phyloP scores from a whole-genome alignment of 2,888 invertebrate genomes.

The Papilio elwesi region DNA sequence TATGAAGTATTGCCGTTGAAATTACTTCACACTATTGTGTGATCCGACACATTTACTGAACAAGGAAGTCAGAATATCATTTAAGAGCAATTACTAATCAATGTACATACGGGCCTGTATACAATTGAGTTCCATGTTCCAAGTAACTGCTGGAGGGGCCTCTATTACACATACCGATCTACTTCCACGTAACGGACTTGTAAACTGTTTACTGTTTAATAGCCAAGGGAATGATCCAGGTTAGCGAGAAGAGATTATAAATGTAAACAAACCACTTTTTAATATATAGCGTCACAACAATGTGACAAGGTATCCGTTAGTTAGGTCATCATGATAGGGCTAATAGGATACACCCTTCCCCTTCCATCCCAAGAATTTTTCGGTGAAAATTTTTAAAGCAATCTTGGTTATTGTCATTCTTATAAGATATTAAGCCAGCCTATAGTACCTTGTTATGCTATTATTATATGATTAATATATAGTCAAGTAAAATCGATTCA shows the following conservation, averaged over 20 bases:
- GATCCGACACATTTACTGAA: background rate
- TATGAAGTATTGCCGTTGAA: background rate
- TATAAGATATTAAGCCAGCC: too few species aligned
- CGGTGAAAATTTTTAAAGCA: too few species aligned
- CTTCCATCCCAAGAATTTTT: too few species aligned
- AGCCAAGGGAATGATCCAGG: background rate
- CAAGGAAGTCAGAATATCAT: constrained; percentile 20
- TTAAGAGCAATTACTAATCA: constrained; percentile 32
- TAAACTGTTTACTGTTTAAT: background rate
- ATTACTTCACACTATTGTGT: background rate
- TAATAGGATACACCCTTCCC: background rate
- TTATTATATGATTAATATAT: too few species aligned
- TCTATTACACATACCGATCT: background rate
- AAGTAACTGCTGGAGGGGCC: background rate
- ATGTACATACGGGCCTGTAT: constrained; percentile 26
- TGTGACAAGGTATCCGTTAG: background rate
- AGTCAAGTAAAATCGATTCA: too few species aligned
- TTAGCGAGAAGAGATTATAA: background rate
- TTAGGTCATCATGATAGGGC: background rate
- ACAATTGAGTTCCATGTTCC: constrained; percentile 3
- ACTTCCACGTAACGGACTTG: background rate
- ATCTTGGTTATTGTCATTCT: too few species aligned
- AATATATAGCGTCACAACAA: background rate
- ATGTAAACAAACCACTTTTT: background rate
- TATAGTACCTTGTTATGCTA: too few species aligned